A percentile compares a stretch with the other conserved stretches of the same genome.
phyloP scores from a whole-genome alignment of 2,113 vertebrate species.

The Lamprologus ornatipinnis region DNA sequence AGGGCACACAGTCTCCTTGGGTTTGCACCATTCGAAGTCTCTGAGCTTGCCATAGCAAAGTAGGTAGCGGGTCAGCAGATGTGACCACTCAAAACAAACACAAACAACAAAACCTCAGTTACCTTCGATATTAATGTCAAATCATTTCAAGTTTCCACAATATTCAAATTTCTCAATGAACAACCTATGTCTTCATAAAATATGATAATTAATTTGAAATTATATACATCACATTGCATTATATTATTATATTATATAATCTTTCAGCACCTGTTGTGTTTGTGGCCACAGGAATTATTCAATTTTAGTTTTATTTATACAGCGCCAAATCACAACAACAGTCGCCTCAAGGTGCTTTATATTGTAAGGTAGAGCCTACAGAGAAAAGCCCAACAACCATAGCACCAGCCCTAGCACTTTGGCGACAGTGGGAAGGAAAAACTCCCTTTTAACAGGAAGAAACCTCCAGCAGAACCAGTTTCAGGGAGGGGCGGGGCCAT shows the following conservation, averaged over 20 bases:
- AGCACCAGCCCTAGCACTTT: background rate
- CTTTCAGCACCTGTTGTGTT: background rate
- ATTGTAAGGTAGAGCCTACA: background rate
- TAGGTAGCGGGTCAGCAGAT: background rate
- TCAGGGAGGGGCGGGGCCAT: background rate
- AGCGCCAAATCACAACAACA: background rate
- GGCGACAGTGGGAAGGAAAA: background rate
- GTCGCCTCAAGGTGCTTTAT: rapidly evolving
- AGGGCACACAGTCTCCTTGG: background rate
- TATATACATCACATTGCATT: background rate
- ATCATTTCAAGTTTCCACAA: background rate
- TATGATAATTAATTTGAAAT: rapidly evolving
- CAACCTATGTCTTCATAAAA: background rate
- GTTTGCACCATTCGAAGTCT: rapidly evolving
- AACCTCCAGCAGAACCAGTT: rapidly evolving
- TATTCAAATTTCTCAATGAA: background rate
- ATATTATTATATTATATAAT: background rate
- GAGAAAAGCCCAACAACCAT: background rate
- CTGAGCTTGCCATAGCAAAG: background rate
- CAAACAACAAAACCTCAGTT: background rate
- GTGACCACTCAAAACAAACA: background rate
- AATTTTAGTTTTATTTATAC: background rate
- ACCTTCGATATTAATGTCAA: background rate
- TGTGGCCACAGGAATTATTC: background rate
- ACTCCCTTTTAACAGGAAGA: background rate